Evolutionary conservation across 35 echinoderm and acorn worm species (phyloP).

Genomic region (Anneissia japonica): DNA sequence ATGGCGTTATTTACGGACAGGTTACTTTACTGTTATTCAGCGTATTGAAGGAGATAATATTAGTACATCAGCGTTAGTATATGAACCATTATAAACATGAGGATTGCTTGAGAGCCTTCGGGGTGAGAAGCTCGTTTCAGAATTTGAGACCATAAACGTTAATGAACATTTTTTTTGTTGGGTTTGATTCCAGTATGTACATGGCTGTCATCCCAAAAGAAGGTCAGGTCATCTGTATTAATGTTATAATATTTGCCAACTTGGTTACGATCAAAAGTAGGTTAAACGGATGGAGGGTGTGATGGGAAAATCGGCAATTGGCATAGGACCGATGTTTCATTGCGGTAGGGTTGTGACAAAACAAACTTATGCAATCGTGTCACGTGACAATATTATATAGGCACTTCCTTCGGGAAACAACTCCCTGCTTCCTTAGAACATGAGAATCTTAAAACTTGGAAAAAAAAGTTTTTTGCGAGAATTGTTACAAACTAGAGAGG

Average conservation of each 20-base stretch:
- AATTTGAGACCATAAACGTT: not conserved
- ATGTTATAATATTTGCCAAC: not conserved
- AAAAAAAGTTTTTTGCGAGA: too few species aligned
- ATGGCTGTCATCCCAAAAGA: not conserved
- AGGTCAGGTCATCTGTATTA: not conserved
- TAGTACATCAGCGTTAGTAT: not conserved
- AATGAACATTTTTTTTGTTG: not conserved
- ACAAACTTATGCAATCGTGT: too few species aligned
- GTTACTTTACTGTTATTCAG: not conserved
- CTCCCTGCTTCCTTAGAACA: too few species aligned
- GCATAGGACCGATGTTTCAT: not conserved
- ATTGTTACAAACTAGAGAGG: too few species aligned
- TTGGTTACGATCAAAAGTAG: not conserved
- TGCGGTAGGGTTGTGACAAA: too few species aligned
- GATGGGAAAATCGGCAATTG: not conserved
- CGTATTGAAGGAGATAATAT: not conserved
- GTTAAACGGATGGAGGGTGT: not conserved
- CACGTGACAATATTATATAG: too few species aligned
- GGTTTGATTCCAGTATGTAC: not conserved
- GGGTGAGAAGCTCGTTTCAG: not conserved
- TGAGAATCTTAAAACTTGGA: too few species aligned
- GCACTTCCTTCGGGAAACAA: too few species aligned
- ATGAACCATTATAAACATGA: not conserved
- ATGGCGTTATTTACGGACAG: not conserved
- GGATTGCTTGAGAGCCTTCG: not conserved